These are phyloP conservation scores for Cepphus grylle DNA, from an alignment of 2,113 vertebrate species.

Conservation along the genomic window DNA sequence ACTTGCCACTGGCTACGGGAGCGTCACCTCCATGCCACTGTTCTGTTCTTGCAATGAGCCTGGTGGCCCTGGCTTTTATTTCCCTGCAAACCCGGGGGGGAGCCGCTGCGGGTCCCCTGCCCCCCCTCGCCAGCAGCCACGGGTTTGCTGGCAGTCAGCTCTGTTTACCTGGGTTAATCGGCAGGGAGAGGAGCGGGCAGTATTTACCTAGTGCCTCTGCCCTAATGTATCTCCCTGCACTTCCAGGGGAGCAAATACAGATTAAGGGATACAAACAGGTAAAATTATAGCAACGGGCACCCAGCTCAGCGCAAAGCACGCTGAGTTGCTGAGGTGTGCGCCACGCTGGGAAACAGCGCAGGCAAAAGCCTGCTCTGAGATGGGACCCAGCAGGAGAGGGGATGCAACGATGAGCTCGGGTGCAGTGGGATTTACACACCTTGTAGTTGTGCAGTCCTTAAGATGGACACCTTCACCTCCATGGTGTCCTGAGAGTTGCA, in stretches of 20 bases:
- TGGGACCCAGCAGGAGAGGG: not conserved
- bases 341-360: not conserved
- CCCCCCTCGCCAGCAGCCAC: not conserved
- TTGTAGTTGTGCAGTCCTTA: not conserved
- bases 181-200: not conserved
- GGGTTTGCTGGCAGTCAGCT: not conserved
- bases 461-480: not conserved
- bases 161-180: constrained; percentile 48
- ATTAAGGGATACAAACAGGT: constrained; percentile 52
- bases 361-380: not conserved
- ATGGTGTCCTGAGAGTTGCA: not conserved
- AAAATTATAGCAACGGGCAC: constrained; percentile 47
- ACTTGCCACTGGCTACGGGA: not conserved
- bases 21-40: accelerated
- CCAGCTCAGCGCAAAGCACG: not conserved
- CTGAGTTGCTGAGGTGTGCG: not conserved
- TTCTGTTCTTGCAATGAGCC: not conserved
- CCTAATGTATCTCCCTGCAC: constrained; percentile 33
- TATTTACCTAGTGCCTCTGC: constrained; percentile 60
- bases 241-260: constrained; percentile 57
- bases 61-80: not conserved
- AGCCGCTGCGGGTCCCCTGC: not conserved
- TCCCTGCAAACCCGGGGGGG: not conserved
- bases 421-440: not conserved
- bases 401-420: not conserved